Percentiles rank a stretch among this genome's conserved stretches.
Conservation (phyloP, 2,888 invertebrate species). For the Meta bourneti region DNA sequence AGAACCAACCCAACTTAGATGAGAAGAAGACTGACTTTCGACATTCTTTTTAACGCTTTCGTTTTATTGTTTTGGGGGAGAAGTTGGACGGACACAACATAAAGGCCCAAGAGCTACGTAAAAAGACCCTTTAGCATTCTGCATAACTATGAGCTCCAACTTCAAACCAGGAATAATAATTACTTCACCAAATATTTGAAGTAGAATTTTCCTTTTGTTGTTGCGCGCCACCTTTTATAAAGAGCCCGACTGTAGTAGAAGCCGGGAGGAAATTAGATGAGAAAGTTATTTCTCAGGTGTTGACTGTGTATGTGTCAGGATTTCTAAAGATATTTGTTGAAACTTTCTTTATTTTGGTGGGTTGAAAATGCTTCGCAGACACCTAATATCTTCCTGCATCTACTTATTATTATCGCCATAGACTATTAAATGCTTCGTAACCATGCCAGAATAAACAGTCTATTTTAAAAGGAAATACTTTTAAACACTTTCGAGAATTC, state of each 20-base stretch:
- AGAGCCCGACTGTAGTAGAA: neutral
- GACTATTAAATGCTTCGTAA: neutral
- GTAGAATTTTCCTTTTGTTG: neutral
- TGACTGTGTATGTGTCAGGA: neutral
- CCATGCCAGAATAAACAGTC: neutral
- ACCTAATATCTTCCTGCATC: neutral
- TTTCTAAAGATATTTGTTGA: neutral
- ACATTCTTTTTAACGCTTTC: constrained; percentile 27
- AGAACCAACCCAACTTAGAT: constrained; percentile 18
- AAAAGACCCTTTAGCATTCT: constrained; percentile 1
- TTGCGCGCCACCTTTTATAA: neutral
- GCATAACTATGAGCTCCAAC: constrained; percentile 6
- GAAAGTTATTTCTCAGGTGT: neutral
- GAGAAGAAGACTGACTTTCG: constrained; percentile 27
- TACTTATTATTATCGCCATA: neutral
- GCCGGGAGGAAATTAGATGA: neutral
- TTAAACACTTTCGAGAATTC: neutral
- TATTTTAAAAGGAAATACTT: neutral
- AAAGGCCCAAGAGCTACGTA: neutral
- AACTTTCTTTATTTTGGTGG: neutral
- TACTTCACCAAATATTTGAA: constrained; percentile 47
- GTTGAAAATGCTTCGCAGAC: neutral
- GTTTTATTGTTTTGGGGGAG: neutral
- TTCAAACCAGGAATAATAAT: constrained; percentile 29
- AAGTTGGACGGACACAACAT: neutral